phyloP scores from a whole-genome alignment of 2,113 vertebrate species.

The Crotalus viridis region DNA sequence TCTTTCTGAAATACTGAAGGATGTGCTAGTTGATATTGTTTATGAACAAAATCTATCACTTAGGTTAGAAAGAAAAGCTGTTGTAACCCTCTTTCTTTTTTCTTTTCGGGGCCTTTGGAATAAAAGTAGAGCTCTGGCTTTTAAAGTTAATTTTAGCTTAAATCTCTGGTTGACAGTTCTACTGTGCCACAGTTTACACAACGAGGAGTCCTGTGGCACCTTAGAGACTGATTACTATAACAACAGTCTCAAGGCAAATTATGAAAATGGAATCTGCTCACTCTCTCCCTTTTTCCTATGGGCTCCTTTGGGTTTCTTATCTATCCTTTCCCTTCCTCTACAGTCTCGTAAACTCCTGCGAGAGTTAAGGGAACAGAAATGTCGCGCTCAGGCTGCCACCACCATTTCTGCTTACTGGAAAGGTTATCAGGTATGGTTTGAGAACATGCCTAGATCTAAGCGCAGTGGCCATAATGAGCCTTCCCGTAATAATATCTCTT shows the following conservation, averaged over 20 bases:
- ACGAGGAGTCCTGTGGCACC: neutral
- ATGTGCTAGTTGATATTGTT: neutral
- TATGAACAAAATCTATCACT: neutral
- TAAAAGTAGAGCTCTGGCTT: neutral
- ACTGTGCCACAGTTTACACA: neutral
- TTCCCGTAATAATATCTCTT: neutral
- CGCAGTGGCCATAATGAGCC: neutral
- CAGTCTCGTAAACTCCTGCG: slow-evolving; percentile 60
- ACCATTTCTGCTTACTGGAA: slow-evolving; percentile 59
- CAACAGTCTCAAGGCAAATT: neutral
- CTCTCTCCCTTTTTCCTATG: slow-evolving; percentile 16
- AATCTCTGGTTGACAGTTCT: neutral
- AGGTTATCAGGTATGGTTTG: slow-evolving; percentile 50
- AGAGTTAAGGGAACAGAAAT: slow-evolving; percentile 49
- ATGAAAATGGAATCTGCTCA: neutral
- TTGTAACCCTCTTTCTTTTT: neutral
- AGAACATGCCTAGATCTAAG: neutral
- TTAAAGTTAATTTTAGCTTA: neutral
- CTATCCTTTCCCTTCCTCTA: neutral
- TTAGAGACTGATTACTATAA: neutral
- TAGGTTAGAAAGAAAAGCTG: neutral
- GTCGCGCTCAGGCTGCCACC: slow-evolving; percentile 12
- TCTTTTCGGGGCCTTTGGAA: neutral
- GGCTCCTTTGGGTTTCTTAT: slow-evolving; percentile 11
- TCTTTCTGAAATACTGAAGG: neutral